Conservation (phyloP, 2,113 vertebrate genomes). For the Ivindomyrus marchei region DNA sequence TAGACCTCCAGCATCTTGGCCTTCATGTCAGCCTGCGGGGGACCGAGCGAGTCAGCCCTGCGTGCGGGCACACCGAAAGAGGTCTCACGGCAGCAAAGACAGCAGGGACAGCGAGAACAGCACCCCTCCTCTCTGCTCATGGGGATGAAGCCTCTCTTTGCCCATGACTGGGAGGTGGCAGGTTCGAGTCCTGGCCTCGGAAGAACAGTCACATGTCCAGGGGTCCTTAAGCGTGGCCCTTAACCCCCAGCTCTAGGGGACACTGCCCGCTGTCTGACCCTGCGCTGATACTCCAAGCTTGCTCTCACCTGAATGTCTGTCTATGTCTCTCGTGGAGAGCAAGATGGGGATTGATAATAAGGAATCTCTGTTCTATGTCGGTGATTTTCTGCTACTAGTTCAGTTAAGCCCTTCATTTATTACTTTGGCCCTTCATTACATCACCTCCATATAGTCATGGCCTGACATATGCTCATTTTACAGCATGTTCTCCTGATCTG, state of each 20-base stretch:
- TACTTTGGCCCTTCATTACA: background rate
- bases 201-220: background rate
- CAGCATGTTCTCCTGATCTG: background rate
- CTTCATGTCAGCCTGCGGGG: constrained; percentile 69
- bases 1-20: constrained; percentile 77
- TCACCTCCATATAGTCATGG: background rate
- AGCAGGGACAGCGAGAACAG: background rate
- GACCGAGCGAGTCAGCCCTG: background rate
- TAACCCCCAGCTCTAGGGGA: no score
- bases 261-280: no score
- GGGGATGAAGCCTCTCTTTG: background rate
- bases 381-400: background rate
- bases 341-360: background rate
- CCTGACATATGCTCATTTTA: background rate
- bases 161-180: background rate
- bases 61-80: background rate
- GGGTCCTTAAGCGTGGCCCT: no score
- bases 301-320: background rate
- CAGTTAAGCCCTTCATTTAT: background rate
- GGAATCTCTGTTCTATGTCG: background rate
- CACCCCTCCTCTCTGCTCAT: no score
- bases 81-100: background rate
- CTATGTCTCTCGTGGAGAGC: background rate
- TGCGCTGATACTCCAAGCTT: no score
- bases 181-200: background rate